Conservation (phyloP, 2,113 vertebrate species). For the Cephalopterus ornatus region DNA sequence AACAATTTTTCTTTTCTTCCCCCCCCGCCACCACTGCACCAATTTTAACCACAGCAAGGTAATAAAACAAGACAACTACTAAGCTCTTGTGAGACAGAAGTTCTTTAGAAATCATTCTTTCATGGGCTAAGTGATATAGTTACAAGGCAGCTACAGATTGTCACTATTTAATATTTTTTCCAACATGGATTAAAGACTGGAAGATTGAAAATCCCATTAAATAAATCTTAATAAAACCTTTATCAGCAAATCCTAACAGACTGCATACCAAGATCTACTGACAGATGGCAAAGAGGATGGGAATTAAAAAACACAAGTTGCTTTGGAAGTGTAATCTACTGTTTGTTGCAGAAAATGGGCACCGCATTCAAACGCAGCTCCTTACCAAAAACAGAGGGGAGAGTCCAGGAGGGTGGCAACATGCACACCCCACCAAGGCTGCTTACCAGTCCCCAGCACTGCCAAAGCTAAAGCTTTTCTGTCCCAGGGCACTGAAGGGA, state of each 20-base stretch:
- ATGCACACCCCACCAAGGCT: not conserved
- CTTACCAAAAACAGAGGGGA: not conserved
- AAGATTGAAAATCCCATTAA: slow-evolving; percentile 53
- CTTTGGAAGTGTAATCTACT: slow-evolving; percentile 2
- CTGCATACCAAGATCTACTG: not conserved
- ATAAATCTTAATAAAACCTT: slow-evolving; percentile 53
- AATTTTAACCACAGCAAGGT: slow-evolving; percentile 43
- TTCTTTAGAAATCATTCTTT: slow-evolving; percentile 23
- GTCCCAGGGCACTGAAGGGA: not conserved
- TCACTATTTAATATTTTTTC: slow-evolving; percentile 30
- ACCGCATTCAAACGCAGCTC: not conserved
- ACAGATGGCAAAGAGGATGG: slow-evolving; percentile 54
- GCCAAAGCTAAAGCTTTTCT: not conserved
- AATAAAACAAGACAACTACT: slow-evolving; percentile 28
- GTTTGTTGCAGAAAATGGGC: not conserved
- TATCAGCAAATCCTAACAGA: slow-evolving; percentile 28
- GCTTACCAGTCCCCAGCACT: not conserved
- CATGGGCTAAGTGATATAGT: slow-evolving; percentile 1
- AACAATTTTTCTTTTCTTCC: not conserved
- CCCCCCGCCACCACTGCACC: not conserved
- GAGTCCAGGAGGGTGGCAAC: accelerated
- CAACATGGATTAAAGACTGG: not conserved
- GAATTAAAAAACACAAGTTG: not conserved
- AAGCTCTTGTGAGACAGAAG: slow-evolving; percentile 28
- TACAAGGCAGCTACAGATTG: not conserved